Base-by-base conservation (phyloP, 2,888 invertebrate genomes). In the Yponomeuta cagnagella region DNA sequence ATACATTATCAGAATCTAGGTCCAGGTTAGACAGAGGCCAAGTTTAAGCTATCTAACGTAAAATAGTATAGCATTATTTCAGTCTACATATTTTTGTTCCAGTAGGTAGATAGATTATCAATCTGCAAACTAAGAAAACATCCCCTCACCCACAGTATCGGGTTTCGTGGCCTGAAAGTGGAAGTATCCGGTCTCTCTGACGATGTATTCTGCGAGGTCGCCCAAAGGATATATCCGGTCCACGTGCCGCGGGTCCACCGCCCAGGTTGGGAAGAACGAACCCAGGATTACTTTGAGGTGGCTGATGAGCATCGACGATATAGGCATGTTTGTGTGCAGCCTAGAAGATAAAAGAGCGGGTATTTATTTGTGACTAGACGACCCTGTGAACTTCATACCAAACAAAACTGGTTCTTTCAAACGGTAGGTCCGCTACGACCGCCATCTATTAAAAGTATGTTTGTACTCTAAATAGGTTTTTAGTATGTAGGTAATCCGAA, bases 121-220 rank as follows among this genome's bases (percentile, higher is more conserved):
- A 15, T 12, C 12, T 15, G 3, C 15, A 58, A 58, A 58, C 15
- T 15, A 58, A 58, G 12, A 10, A 10, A 52, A 52, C 0, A 12
- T 52, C 52, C 10, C 73, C 91, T 83, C 82, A 96, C 96, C 97
- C 71, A 96, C 86, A 1, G 97, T 96, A 78, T 97, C 97, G 4
- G 97, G 97, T 85, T 96, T 97, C 0, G 97, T 96, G 0, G 96
- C 94, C 84, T 97, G 97, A 52, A 97, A 77, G 81, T 97, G 96
- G 74, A 95, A 84, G 76, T 95, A 95, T 15, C 95, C 95, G 64
- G 82, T 82, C 83, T 95, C 95, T 75, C 86, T 81, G 9, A 93
- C 0, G 12, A 89, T 10, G 70, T 85, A 84, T 2, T 73, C 70
- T 0, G 89, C 70, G 2, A 77, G 73, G 0, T 82, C 79, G 2